Evolutionary conservation across 2,888 invertebrate genomes (phyloP).

Genomic region (Elaeidobius kamerunicus): DNA sequence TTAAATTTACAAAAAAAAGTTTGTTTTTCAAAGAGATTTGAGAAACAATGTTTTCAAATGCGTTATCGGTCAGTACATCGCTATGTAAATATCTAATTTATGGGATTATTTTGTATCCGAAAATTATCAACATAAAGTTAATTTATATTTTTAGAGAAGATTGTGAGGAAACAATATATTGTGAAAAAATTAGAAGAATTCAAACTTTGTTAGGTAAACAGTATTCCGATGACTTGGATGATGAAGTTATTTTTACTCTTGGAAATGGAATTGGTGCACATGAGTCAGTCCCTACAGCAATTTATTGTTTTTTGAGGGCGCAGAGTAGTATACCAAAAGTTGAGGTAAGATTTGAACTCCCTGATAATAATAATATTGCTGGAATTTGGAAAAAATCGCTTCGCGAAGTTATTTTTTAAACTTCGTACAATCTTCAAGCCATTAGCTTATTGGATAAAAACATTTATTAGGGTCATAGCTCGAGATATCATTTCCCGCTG

Average conservation of each 20-base stretch:
- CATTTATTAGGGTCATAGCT: no score
- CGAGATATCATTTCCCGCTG: no score
- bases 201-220: constrained; percentile 51
- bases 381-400: constrained; percentile 2
- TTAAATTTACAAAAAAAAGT: no score
- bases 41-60: no score
- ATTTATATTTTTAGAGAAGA: constrained; percentile 14
- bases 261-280: constrained; percentile 63
- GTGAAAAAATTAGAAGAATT: constrained; percentile 54
- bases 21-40: no score
- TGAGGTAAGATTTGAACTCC: constrained; percentile 44
- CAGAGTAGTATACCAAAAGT: constrained; percentile 51
- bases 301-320: constrained; percentile 64
- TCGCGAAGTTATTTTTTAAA: no score
- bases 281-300: constrained; percentile 70
- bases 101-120: no score
- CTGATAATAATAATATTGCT: neutral
- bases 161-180: constrained; percentile 49
- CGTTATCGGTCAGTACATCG: no score
- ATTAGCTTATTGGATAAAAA: no score
- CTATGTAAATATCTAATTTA: no score
- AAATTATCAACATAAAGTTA: no score
- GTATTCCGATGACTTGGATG: constrained; percentile 47
- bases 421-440: no score
- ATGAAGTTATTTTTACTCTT: constrained; percentile 54